Conservation (phyloP, 2,113 vertebrate genomes). For the Struthidea cinerea region DNA sequence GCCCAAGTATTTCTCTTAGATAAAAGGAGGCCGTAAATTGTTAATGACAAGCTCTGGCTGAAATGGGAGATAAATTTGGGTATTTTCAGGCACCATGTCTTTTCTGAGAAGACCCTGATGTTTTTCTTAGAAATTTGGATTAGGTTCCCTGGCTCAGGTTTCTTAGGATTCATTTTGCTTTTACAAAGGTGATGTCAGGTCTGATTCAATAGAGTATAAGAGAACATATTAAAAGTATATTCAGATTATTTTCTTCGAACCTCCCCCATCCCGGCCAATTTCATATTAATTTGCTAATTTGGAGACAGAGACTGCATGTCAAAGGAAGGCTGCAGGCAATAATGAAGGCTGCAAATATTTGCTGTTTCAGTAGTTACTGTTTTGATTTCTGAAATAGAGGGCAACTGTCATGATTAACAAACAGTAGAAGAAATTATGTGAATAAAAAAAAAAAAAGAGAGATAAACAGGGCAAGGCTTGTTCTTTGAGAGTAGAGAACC, state of each 20-base stretch:
- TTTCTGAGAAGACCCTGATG: neutral
- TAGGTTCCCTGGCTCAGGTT: neutral
- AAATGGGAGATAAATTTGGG: neutral
- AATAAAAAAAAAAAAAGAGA: neutral
- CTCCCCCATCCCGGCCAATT: neutral
- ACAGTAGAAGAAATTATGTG: neutral
- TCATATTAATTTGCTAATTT: neutral
- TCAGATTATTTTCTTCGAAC: neutral
- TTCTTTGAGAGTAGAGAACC: neutral
- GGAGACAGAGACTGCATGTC: neutral
- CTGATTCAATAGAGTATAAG: neutral
- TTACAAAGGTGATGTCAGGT: neutral
- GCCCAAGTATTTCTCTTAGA: neutral
- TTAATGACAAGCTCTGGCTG: neutral
- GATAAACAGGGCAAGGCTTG: fast-evolving
- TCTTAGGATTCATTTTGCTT: neutral
- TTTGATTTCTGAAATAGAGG: neutral
- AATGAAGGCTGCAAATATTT: neutral
- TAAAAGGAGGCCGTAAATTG: neutral
- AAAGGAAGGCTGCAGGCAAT: neutral
- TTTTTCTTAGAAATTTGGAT: neutral
- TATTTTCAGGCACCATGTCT: neutral
- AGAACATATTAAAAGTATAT: neutral
- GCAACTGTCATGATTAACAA: neutral
- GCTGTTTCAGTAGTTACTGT: neutral